Conservation (phyloP, 2,113 vertebrate species). For the Plectropomus leopardus region DNA sequence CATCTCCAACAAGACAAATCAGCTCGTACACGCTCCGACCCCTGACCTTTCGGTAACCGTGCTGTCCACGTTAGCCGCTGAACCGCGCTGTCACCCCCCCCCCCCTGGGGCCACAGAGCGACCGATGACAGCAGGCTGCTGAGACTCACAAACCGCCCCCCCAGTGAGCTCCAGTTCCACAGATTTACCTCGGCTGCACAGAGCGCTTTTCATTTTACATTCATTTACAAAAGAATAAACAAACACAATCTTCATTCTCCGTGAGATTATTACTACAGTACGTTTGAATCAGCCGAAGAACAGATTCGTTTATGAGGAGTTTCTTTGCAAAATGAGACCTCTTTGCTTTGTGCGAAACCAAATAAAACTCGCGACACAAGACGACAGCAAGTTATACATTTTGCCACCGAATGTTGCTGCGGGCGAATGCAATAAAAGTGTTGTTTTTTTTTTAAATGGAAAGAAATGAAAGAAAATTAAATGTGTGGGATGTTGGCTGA, state of each 20-base stretch:
- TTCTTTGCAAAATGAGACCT: constrained; percentile 8
- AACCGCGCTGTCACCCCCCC: background rate
- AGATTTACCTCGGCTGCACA: constrained; percentile 13
- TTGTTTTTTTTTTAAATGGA: background rate
- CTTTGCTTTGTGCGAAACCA: background rate
- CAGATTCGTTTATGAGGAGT: background rate
- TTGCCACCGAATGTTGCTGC: too few species aligned
- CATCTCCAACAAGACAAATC: background rate
- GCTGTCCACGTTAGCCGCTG: constrained; percentile 3
- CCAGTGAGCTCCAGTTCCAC: constrained; percentile 3
- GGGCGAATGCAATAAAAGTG: background rate
- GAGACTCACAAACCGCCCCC: background rate
- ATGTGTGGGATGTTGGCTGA: background rate
- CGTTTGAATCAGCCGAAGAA: constrained; percentile 17
- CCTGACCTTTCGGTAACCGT: background rate
- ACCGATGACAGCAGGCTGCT: background rate
- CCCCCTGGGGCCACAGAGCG: constrained; percentile 8
- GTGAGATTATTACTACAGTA: constrained; percentile 35
- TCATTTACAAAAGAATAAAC: constrained; percentile 45
- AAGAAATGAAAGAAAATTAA: background rate
- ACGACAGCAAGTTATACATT: background rate
- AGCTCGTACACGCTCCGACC: background rate
- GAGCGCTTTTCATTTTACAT: constrained; percentile 45
- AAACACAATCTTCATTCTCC: constrained; percentile 36
- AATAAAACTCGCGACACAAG: background rate